Conservation (phyloP, 2,888 invertebrate species). For the Conus canariensis region DNA sequence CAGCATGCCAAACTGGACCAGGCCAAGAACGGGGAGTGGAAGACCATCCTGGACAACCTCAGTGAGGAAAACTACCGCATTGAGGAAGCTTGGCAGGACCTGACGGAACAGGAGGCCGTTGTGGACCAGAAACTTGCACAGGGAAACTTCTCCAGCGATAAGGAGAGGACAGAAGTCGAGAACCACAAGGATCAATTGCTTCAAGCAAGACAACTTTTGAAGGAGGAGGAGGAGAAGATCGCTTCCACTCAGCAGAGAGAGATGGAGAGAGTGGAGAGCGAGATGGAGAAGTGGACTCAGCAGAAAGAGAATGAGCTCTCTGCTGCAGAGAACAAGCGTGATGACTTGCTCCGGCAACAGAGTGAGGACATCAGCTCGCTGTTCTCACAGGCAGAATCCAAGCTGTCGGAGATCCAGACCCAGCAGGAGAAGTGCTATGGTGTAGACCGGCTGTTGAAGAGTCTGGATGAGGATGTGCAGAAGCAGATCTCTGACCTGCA, state of each 20-base stretch:
- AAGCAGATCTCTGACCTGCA: slow-evolving; percentile 38
- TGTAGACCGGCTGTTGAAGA: slow-evolving; percentile 31
- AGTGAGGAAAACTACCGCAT: slow-evolving; percentile 52
- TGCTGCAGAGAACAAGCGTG: slow-evolving; percentile 32
- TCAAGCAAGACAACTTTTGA: slow-evolving; percentile 59
- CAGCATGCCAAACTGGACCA: slow-evolving; percentile 47
- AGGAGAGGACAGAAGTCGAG: slow-evolving; percentile 58
- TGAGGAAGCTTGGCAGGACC: slow-evolving; percentile 51
- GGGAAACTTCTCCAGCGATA: slow-evolving; percentile 55
- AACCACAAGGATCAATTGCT: slow-evolving; percentile 61
- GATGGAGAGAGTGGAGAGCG: slow-evolving; percentile 65
- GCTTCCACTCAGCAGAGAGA: slow-evolving; percentile 62
- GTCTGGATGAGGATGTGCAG: slow-evolving; percentile 36
- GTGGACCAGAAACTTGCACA: slow-evolving; percentile 57
- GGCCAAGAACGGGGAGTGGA: slow-evolving; percentile 52
- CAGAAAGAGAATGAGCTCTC: slow-evolving; percentile 75
- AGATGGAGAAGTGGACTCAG: slow-evolving; percentile 80
- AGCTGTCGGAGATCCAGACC: slow-evolving; percentile 45
- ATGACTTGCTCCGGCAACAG: slow-evolving; percentile 35
- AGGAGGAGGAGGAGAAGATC: slow-evolving; percentile 65
- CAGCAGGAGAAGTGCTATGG: slow-evolving; percentile 39
- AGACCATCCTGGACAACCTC: slow-evolving; percentile 58
- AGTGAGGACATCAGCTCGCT: slow-evolving; percentile 46
- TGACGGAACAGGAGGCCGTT: slow-evolving; percentile 49
- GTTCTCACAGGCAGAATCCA: slow-evolving; percentile 52